Conservation (phyloP, 2,888 invertebrate species). For the Aplocera efformata region DNA sequence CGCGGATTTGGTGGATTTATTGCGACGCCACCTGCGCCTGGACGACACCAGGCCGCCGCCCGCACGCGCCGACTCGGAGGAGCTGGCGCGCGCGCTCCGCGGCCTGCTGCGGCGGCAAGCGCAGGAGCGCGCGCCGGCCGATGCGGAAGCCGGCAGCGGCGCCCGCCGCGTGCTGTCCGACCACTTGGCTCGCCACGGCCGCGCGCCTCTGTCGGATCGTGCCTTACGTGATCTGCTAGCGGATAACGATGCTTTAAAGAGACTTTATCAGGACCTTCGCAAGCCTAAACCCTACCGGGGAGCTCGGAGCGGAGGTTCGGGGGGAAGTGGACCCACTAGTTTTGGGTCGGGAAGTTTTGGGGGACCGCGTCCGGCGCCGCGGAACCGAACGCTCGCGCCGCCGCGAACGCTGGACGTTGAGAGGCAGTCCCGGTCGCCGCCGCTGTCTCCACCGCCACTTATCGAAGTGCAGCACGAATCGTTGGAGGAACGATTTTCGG, state of each 20-base stretch:
- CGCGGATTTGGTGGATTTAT: constrained; percentile 81
- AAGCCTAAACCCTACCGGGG: constrained; percentile 81
- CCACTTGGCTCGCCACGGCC: constrained; percentile 83
- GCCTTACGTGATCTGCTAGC: constrained; percentile 87
- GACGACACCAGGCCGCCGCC: constrained; percentile 76
- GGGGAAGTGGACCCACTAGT: constrained; percentile 57
- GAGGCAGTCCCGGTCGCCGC: constrained; percentile 57
- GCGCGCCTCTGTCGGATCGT: constrained; percentile 83
- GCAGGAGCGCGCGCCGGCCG: constrained; percentile 45
- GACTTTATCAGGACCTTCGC: constrained; percentile 85
- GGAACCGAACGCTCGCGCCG: constrained; percentile 45
- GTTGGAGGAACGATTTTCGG: constrained; percentile 74
- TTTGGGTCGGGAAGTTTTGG: constrained; percentile 47
- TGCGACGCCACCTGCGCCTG: constrained; percentile 84
- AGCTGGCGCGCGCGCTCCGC: constrained; percentile 83
- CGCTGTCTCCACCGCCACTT: constrained; percentile 83
- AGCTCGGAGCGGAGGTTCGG: constrained; percentile 57
- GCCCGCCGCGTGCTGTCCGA: constrained; percentile 81
- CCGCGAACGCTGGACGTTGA: constrained; percentile 48
- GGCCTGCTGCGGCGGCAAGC: constrained; percentile 74
- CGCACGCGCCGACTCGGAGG: constrained; percentile 78
- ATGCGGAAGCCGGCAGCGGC: constrained; percentile 50
- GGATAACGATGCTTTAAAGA: constrained; percentile 86
- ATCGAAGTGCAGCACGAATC: constrained; percentile 84
- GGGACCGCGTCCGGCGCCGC: constrained; percentile 59